phyloP scores from a whole-genome alignment of 2,113 vertebrate species.

The Amblyopsis rosae region DNA sequence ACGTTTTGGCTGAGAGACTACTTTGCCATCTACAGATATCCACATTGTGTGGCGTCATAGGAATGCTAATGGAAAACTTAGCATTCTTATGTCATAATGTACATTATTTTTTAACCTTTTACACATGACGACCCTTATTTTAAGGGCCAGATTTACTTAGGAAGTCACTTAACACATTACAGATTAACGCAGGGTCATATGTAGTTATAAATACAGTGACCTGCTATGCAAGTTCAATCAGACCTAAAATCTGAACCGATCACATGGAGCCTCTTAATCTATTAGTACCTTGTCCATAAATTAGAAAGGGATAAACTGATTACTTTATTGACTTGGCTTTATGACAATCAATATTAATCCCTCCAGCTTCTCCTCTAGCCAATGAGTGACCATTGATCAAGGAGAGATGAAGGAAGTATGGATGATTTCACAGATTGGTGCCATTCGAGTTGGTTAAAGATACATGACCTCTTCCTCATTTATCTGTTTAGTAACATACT shows the following conservation, averaged over 20 bases:
- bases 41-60: too few species aligned
- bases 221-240: conserved; percentile 52
- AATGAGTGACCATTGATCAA: conserved; percentile 56
- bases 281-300: conserved; percentile 41
- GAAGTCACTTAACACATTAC: conserved; percentile 7
- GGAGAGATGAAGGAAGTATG: conserved; percentile 39
- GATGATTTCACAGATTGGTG: conserved; percentile 54
- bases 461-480: neutral
- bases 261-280: conserved; percentile 44
- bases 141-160: neutral
- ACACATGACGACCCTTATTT: neutral
- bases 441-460: conserved; percentile 37
- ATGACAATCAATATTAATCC: conserved; percentile 36
- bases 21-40: too few species aligned
- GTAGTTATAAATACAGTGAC: conserved; percentile 9
- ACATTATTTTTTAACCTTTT: neutral
- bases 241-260: conserved; percentile 40
- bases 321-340: conserved; percentile 46
- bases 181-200: conserved; percentile 13
- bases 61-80: neutral
- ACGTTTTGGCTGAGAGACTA: too few species aligned
- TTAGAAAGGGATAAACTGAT: conserved; percentile 40
- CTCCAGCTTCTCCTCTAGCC: conserved; percentile 14
- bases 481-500: conserved; percentile 4
- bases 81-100: neutral